Base-by-base conservation (phyloP, 2,888 invertebrate species). In the Hemaris fuciformis region DNA sequence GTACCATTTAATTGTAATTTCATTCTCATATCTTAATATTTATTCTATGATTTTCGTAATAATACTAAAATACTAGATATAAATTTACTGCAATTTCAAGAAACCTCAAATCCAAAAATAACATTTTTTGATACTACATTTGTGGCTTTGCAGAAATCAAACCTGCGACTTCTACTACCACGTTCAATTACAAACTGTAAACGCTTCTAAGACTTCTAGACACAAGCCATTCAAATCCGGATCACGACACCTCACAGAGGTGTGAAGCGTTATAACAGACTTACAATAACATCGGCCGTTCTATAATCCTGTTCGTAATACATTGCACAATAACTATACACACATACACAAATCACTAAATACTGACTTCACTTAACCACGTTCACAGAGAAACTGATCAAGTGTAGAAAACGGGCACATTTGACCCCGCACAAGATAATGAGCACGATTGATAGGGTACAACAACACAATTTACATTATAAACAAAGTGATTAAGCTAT, bases 211-310 rank as follows among this genome's bases (percentile, higher is more conserved):
- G n/a, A n/a, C n/a, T n/a, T n/a, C n/a, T n/a, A n/a, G n/a, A n/a
- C n/a, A n/a, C n/a, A n/a, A n/a, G n/a, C n/a, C n/a, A n/a, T n/a
- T n/a, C n/a, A n/a, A n/a, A n/a, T n/a, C n/a, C n/a, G n/a, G n/a
- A 43, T 1, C 15, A 43, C 4, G 43, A 20, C 43, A n/a, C n/a
- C n/a, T n/a, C n/a, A n/a, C n/a, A n/a, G n/a, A n/a, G 3, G 18
- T n/a, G 6, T 20, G 43, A 20, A 7, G n/a, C 2, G 2, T 25
- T 7, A 13, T 20, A 58, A 59, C 45, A 60, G 1, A 84, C 85
- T 84, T 76, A 86, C 86, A 70, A 72, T 60, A 57, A 85, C 62
- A 73, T 85, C 85, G 15, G 79, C 78, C 85, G 85, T 85, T 41
- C 58, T 71, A 20, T 48, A 22, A 13, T 56, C 45, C 61, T 23